Percentiles rank a stretch among this genome's conserved stretches.
These are phyloP conservation scores for Diorhabda sublineata DNA, from an alignment of 1,140 invertebrate genomes.

Conservation along the genomic window DNA sequence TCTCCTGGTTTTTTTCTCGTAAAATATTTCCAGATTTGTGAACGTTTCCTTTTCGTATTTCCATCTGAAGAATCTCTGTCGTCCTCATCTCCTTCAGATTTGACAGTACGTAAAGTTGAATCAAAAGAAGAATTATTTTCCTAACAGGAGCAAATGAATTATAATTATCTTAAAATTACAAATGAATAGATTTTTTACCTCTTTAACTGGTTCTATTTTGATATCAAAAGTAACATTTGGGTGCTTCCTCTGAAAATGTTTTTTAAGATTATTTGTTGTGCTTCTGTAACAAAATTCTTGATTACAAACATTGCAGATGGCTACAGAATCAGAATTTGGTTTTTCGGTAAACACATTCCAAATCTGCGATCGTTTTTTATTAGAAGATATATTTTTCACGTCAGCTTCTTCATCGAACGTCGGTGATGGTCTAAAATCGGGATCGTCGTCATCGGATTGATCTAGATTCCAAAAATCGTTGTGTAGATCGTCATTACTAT, in stretches of 20 bases:
- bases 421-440: neutral
- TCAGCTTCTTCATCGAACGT: neutral
- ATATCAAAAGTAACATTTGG: neutral
- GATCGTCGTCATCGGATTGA: neutral
- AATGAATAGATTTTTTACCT: neutral
- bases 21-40: neutral
- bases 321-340: neutral
- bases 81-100: neutral
- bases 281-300: constrained; percentile 2
- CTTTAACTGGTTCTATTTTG: neutral
- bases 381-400: neutral
- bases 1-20: neutral
- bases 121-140: neutral
- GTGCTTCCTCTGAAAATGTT: neutral
- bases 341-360: neutral
- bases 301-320: neutral
- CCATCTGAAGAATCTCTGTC: neutral
- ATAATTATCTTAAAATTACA: neutral
- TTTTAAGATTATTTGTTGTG: neutral
- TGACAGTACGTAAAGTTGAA: too few relatives aligned
- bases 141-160: neutral
- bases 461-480: neutral
- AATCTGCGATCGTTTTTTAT: neutral
- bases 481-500: neutral
- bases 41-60: neutral